Evolutionary conservation across 2,113 vertebrate species (phyloP).

Genomic region (Protobothrops flavoviridis): DNA sequence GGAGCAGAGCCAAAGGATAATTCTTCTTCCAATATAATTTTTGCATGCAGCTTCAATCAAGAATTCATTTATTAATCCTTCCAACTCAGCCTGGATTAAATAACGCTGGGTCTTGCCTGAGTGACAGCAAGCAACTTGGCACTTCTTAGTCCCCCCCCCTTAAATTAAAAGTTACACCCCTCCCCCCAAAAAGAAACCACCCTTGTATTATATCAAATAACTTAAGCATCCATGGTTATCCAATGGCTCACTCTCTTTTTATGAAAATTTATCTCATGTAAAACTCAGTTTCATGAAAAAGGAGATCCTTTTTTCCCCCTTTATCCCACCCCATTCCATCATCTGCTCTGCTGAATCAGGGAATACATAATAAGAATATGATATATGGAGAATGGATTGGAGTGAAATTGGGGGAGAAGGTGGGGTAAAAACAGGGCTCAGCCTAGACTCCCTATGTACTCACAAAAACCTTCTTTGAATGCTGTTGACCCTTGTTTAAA

Average conservation of each 20-base stretch:
- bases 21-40: conserved; percentile 68
- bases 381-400: background rate
- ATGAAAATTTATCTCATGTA: background rate
- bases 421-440: background rate
- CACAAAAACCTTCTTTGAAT: background rate
- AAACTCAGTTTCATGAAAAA: background rate
- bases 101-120: conserved; percentile 32
- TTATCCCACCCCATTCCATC: too few relatives aligned
- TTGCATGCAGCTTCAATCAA: conserved; percentile 68
- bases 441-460: background rate
- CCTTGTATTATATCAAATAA: background rate
- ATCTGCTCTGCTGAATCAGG: background rate
- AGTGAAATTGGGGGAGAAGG: background rate
- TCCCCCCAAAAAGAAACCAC: background rate
- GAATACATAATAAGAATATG: background rate
- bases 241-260: background rate
- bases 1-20: conserved; percentile 69
- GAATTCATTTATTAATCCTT: conserved; percentile 75
- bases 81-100: conserved; percentile 65
- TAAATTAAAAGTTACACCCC: background rate
- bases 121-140: conserved; percentile 21
- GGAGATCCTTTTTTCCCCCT: background rate
- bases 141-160: background rate
- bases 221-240: background rate
- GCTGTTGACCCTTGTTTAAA: background rate